These are phyloP conservation scores for Nyctalus aviator DNA, from an alignment of 2,797 vertebrate species.

Conservation along the genomic window DNA sequence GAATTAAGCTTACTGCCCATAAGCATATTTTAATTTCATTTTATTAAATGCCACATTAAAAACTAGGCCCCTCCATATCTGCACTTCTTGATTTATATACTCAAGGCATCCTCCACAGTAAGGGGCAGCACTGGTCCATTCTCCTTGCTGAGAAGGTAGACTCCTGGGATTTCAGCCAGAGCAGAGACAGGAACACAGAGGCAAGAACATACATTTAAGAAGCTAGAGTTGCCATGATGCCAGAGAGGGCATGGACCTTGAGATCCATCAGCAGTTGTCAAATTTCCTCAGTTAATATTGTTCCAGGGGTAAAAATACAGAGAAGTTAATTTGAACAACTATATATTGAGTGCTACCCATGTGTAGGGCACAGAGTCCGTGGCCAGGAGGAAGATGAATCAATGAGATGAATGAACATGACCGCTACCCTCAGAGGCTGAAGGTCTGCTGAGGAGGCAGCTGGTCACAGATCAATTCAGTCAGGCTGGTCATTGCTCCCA, in stretches of 20 bases:
- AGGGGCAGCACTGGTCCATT: not conserved
- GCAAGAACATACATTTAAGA: not conserved
- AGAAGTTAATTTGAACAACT: conserved; percentile 25
- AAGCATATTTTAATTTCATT: conserved; percentile 61
- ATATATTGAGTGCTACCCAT: not conserved
- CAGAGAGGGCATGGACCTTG: not conserved
- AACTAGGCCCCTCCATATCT: not conserved
- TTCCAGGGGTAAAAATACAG: not conserved
- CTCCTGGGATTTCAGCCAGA: conserved; percentile 49
- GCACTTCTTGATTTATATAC: conserved; percentile 5
- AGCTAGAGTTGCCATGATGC: not conserved
- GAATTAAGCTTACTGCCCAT: conserved; percentile 6
- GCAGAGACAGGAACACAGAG: conserved; percentile 3
- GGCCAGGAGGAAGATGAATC: not conserved
- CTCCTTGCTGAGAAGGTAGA: not conserved
- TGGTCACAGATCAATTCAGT: not conserved
- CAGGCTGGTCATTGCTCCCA: too few relatives aligned
- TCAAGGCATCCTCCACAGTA: not conserved
- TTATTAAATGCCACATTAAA: conserved; percentile 20
- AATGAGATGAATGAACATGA: not conserved
- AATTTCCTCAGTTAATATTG: conserved; percentile 37
- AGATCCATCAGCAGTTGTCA: conserved; percentile 49
- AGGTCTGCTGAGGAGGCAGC: not conserved
- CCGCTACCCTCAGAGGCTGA: not conserved
- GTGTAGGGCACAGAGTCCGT: not conserved